Conservation (phyloP, 2,797 vertebrate species). For the Acipenser ruthenus region DNA sequence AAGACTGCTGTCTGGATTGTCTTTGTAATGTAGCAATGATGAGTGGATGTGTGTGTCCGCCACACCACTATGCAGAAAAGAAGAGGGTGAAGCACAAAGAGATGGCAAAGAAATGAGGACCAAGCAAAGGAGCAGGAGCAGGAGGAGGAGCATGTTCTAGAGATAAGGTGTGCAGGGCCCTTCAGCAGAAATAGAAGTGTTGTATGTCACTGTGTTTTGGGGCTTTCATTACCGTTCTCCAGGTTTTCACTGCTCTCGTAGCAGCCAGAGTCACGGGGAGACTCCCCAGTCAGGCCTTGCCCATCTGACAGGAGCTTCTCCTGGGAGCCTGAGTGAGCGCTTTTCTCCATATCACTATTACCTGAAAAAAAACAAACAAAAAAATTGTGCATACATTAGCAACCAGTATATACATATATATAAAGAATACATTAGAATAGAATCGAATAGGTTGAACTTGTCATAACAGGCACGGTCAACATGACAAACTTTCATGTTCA, state of each 20-base stretch:
- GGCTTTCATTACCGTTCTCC: slow-evolving; percentile 82
- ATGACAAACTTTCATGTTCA: no score
- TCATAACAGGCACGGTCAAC: no score
- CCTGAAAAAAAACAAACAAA: slow-evolving; percentile 48
- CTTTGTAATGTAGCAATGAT: slow-evolving; percentile 30
- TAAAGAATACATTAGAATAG: no score
- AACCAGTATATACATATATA: no score
- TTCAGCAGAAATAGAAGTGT: slow-evolving; percentile 20
- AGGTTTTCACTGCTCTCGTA: slow-evolving; percentile 96
- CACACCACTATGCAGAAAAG: slow-evolving; percentile 27
- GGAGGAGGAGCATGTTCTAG: slow-evolving; percentile 16
- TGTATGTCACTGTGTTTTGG: slow-evolving; percentile 20
- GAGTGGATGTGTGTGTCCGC: slow-evolving; percentile 33
- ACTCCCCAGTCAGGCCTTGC: slow-evolving; percentile 72
- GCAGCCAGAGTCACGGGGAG: slow-evolving; percentile 93
- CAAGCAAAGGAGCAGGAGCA: slow-evolving; percentile 23
- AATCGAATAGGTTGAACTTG: no score
- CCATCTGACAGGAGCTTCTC: slow-evolving; percentile 88
- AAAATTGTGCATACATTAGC: no score
- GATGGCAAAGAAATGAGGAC: slow-evolving; percentile 11
- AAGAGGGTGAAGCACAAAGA: slow-evolving; percentile 22
- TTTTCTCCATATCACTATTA: slow-evolving; percentile 80
- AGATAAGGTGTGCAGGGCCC: slow-evolving; percentile 11
- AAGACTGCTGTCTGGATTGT: not conserved
- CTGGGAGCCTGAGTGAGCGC: slow-evolving; percentile 80